Evolutionary conservation across 2,113 vertebrate species (phyloP).

Genomic region (Pteropus alecto): DNA sequence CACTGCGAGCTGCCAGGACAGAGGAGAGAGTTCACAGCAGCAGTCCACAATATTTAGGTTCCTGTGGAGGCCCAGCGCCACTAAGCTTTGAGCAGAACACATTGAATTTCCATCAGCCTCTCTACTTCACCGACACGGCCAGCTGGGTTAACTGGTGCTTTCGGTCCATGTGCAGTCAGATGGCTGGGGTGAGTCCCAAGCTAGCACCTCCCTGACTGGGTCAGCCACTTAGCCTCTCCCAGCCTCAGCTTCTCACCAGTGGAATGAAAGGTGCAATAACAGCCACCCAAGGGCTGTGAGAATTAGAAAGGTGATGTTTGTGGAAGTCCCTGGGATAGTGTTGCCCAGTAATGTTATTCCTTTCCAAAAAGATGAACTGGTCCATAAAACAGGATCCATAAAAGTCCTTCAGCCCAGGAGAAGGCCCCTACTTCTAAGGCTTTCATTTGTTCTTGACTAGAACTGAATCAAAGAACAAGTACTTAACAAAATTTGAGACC

Average conservation of each 20-base stretch:
- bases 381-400: background rate
- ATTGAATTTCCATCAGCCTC: background rate
- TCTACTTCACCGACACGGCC: accelerated
- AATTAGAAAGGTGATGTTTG: background rate
- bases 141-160: background rate
- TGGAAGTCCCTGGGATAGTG: background rate
- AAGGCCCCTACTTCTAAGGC: background rate
- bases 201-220: background rate
- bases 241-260: background rate
- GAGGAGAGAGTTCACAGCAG: background rate
- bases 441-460: background rate
- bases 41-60: no score
- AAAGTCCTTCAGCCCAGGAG: background rate
- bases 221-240: background rate
- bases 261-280: background rate
- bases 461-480: background rate
- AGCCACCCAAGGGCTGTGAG: background rate
- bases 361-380: background rate
- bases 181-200: no score
- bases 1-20: accelerated
- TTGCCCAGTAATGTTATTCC: background rate
- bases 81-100: background rate
- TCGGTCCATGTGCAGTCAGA: no score
- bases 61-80: background rate
- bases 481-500: background rate